Conservation (phyloP, 2,113 vertebrate genomes). For the Lathamus discolor region DNA sequence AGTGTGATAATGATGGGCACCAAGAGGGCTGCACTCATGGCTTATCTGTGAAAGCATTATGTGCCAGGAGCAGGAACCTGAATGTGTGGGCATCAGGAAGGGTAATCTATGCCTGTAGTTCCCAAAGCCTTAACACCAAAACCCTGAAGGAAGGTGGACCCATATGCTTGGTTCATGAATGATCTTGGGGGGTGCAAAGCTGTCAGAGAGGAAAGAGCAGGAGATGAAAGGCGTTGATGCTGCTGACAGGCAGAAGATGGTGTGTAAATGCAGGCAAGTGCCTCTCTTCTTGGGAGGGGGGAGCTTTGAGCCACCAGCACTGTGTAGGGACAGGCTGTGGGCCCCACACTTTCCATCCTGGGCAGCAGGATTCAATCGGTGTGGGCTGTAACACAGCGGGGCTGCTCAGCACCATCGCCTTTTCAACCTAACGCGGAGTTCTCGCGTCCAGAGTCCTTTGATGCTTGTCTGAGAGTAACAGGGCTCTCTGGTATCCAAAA, state of each 20-base stretch:
- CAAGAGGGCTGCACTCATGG: rapidly evolving
- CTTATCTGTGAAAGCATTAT: neutral
- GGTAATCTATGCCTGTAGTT: rapidly evolving
- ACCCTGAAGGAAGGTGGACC: neutral
- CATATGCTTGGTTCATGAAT: rapidly evolving
- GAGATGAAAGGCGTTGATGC: neutral
- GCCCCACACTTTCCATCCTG: rapidly evolving
- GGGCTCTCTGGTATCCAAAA: constrained; percentile 10
- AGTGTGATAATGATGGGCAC: neutral
- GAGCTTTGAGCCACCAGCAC: neutral
- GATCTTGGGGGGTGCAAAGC: neutral
- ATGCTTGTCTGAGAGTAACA: constrained; percentile 16
- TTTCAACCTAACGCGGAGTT: neutral
- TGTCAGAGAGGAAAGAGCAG: neutral
- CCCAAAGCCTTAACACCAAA: neutral
- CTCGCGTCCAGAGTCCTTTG: neutral
- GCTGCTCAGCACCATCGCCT: rapidly evolving
- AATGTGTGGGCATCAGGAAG: rapidly evolving
- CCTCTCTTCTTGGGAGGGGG: neutral
- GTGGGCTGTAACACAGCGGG: neutral
- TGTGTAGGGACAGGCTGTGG: neutral
- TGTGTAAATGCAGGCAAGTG: neutral
- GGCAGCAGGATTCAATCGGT: neutral
- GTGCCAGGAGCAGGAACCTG: neutral
- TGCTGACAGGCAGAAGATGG: neutral